Evolutionary conservation across 2,113 vertebrate genomes (phyloP).

Genomic region (Caranx ignobilis): DNA sequence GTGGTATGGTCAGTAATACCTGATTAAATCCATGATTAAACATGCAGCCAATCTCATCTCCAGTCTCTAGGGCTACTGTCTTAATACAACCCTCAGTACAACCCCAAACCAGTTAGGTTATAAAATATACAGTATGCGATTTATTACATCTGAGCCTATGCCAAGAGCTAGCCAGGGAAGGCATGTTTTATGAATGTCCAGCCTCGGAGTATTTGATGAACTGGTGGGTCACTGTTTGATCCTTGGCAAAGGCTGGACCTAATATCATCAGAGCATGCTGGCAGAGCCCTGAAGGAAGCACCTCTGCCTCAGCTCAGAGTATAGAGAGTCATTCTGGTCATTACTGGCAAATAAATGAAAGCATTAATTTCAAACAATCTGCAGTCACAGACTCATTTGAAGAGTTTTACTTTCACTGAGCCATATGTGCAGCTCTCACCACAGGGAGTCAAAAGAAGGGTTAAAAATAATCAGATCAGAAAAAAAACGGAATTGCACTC

Average conservation of each 20-base stretch:
- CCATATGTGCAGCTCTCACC: neutral
- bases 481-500: neutral
- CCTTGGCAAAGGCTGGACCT: constrained; percentile 72
- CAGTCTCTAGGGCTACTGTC: constrained; percentile 71
- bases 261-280: constrained; percentile 67
- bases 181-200: constrained; percentile 85
- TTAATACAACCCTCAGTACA: constrained; percentile 67
- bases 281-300: constrained; percentile 47
- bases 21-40: constrained; percentile 54
- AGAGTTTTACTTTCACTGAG: constrained; percentile 7
- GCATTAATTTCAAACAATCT: constrained; percentile 16
- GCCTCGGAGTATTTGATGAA: constrained; percentile 82
- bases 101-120: constrained; percentile 73
- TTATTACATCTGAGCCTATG: constrained; percentile 80
- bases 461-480: neutral
- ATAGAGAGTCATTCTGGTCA: constrained; percentile 28
- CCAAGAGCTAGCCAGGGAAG: constrained; percentile 78
- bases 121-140: constrained; percentile 85
- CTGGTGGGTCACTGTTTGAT: constrained; percentile 80
- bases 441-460: neutral
- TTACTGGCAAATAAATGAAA: constrained; percentile 56
- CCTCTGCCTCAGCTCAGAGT: constrained; percentile 33
- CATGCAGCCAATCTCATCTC: constrained; percentile 40
- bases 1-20: constrained; percentile 34
- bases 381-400: neutral